Conservation (phyloP, 1,140 invertebrate species). For the Tetraneura akinire region DNA sequence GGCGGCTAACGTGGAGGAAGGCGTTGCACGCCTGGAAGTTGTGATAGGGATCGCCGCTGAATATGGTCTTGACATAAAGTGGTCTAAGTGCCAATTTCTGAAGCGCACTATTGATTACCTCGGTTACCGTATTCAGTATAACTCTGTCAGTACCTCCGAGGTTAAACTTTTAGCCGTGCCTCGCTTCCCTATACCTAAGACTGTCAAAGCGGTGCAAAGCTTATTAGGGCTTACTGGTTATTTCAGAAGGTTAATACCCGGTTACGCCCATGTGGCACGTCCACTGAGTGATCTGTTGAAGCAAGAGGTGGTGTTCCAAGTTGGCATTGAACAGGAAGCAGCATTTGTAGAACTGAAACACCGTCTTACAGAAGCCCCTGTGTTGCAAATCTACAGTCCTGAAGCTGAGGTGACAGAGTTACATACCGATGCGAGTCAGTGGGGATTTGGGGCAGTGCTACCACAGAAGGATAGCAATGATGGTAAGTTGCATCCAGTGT, state of each 20-base stretch:
- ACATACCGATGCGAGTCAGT: slow-evolving; percentile 53
- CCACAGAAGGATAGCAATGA: slow-evolving; percentile 37
- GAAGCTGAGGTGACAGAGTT: slow-evolving; percentile 55
- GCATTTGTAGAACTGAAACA: slow-evolving; percentile 52
- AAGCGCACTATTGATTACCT: not conserved
- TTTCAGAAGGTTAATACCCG: not conserved
- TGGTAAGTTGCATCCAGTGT: slow-evolving; percentile 54
- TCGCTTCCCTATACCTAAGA: not conserved
- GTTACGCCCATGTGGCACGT: slow-evolving; percentile 49
- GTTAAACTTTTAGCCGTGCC: not conserved
- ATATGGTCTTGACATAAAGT: slow-evolving; percentile 2
- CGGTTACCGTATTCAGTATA: not conserved
- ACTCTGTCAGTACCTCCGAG: not conserved
- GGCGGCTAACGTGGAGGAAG: not conserved
- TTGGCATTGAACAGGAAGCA: slow-evolving; percentile 33
- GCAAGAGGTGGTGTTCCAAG: slow-evolving; percentile 57
- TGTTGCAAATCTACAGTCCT: slow-evolving; percentile 58
- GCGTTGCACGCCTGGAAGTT: not conserved
- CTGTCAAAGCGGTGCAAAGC: not conserved
- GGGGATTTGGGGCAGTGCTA: slow-evolving; percentile 53
- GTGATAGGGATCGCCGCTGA: not conserved
- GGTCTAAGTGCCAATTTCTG: slow-evolving; percentile 22
- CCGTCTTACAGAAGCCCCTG: slow-evolving; percentile 54
- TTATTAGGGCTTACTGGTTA: not conserved
- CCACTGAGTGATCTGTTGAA: slow-evolving; percentile 56